A percentile compares a stretch with the other conserved stretches of the same genome.
Evolutionary conservation across 2,888 invertebrate genomes (phyloP).

Genomic region (Chirona hameri): DNA sequence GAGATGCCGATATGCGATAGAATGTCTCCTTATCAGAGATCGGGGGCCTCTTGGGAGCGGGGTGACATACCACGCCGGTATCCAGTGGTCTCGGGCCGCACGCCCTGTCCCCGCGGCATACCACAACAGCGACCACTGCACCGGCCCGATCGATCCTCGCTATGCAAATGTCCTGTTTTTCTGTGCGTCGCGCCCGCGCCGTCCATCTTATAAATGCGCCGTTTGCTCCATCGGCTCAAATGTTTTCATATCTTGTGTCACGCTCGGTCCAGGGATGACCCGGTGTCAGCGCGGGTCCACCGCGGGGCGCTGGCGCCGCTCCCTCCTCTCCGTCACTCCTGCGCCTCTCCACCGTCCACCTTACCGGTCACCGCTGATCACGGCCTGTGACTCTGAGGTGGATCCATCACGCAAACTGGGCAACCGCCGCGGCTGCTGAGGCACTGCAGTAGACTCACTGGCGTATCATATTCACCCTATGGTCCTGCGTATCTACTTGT

Average conservation of each 20-base stretch:
- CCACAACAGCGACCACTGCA: background rate
- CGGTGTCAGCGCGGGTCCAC: background rate
- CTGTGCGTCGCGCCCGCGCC: background rate
- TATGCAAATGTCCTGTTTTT: background rate
- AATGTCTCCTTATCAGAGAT: too few species aligned
- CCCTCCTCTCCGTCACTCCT: background rate
- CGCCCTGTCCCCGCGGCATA: background rate
- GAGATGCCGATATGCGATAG: too few species aligned
- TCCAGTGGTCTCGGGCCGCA: background rate
- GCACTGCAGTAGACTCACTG: too few species aligned
- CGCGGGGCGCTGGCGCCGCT: background rate
- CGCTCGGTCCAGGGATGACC: background rate
- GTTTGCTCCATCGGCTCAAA: background rate
- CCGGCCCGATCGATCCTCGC: background rate
- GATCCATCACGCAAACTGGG: too few species aligned
- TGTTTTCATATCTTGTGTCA: slow-evolving; percentile 1
- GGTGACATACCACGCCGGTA: too few species aligned
- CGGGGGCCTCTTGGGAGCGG: too few species aligned
- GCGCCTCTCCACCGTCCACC: too few species aligned
- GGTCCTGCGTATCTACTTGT: too few species aligned
- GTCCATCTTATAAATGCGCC: background rate
- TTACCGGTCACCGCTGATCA: too few species aligned
- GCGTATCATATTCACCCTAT: too few species aligned
- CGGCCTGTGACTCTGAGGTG: too few species aligned
- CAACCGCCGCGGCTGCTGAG: too few species aligned